A percentile compares a stretch with the other conserved stretches of the same genome.
phyloP scores from a whole-genome alignment of 2,797 vertebrate genomes.

The Onychomys leucogaster region DNA sequence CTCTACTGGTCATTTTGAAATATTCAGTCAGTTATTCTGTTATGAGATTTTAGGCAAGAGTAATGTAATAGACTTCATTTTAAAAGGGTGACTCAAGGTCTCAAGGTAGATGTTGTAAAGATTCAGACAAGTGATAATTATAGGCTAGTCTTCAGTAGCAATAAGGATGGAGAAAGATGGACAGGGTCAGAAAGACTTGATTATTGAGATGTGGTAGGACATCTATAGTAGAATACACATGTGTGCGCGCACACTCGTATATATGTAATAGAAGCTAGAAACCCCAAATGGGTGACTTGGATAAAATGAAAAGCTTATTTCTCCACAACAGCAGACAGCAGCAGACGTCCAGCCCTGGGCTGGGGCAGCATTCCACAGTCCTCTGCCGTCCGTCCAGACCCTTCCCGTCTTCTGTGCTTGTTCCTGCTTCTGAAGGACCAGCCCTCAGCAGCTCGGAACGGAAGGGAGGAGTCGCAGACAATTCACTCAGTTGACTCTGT shows the following conservation, averaged over 20 bases:
- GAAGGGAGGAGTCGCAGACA: background rate
- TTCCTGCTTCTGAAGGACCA: background rate
- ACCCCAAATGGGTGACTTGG: conserved; percentile 29
- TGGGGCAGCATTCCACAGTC: background rate
- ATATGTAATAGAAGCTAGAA: background rate
- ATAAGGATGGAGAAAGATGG: background rate
- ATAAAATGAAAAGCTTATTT: conserved; percentile 3
- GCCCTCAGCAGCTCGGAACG: background rate
- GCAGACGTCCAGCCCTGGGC: background rate
- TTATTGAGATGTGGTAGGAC: background rate
- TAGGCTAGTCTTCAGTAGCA: background rate
- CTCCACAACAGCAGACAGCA: background rate
- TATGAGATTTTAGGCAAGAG: background rate
- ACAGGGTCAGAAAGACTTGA: background rate
- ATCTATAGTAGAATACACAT: background rate
- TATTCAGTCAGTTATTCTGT: background rate
- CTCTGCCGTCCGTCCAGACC: background rate
- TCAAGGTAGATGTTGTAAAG: background rate
- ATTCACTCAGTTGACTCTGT: background rate
- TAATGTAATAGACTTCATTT: conserved; percentile 20
- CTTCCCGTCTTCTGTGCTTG: background rate
- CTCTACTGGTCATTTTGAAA: background rate
- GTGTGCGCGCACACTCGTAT: too few species aligned
- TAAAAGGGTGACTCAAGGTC: background rate
- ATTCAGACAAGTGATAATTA: background rate